Conservation (phyloP, 1,140 invertebrate species). For the Phortica variegata region DNA sequence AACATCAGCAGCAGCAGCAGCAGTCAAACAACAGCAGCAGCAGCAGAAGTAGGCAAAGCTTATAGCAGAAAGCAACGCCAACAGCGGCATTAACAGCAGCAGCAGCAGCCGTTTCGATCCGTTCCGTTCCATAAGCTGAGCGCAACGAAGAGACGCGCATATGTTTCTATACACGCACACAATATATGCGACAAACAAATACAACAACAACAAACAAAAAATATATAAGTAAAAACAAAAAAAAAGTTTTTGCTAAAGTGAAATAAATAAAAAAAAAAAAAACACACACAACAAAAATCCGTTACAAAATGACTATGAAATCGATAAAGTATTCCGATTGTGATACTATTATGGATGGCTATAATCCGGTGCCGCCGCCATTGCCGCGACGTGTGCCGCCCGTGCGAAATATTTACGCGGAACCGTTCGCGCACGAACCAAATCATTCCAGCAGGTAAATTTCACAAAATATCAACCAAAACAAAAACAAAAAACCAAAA, state of each 20-base stretch:
- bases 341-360: constrained; percentile 61
- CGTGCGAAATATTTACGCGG: constrained; percentile 61
- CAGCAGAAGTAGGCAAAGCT: no score
- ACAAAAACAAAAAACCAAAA: constrained; percentile 1
- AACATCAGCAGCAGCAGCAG: no score
- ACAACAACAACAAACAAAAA: constrained; percentile 13
- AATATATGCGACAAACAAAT: constrained; percentile 8
- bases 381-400: constrained; percentile 59
- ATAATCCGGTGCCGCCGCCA: constrained; percentile 60
- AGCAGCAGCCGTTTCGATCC: no score
- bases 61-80: no score
- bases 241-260: constrained; percentile 12
- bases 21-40: no score
- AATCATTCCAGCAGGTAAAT: constrained; percentile 57
- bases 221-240: constrained; percentile 11
- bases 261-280: constrained; percentile 25
- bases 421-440: constrained; percentile 61
- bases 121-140: no score
- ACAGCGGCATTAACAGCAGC: no score
- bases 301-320: constrained; percentile 56
- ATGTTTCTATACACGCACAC: neutral
- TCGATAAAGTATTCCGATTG: constrained; percentile 58
- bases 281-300: constrained; percentile 6
- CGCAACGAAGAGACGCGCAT: neutral
- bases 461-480: constrained; percentile 3